Evolutionary conservation across 1,140 invertebrate genomes (phyloP), one percentile per base, ranked within the genome.

Genomic region (Dreissena polymorpha): DNA sequence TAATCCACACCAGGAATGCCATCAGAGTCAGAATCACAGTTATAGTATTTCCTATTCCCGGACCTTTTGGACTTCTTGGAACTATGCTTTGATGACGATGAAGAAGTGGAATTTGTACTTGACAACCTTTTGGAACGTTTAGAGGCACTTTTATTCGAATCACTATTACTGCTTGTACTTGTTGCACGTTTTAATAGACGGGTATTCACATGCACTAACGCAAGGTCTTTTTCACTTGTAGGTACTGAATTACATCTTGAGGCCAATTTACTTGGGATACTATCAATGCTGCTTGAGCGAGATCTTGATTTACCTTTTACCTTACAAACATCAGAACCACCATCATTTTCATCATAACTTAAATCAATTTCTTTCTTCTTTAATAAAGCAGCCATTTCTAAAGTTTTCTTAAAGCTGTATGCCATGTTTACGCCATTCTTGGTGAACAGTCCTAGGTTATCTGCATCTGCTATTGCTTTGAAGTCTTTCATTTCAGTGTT

Each of bases 1-100:
- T 89, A 91, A 84, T 90, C 88, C 16, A 89, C 78, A 60, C 86
- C 85, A 51, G 71, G 77, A 21, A 82, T 74, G 25, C 79, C 84
- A 70, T 77, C 60, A 10, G 69, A 82, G 68, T 82, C 79, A 27
- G 70, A 73, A 57, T 74, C 79, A 74, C 74, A 74, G 49, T 71
- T 60, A 39, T 80, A 71, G 25, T 65, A 55, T 27, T 71, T 80
- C 55, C 50, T 80, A 21, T 55, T 39, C 50, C 63, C 70, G 10
- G 25, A 60, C 27, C 63, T 73, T 18, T 63, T 80, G 16, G 16
- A 25, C 55, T 65, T 83, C 60, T 69, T 73, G n/a, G 68, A 82
- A 64, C 57, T 60, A n/a, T n/a, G n/a, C n/a, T n/a, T n/a, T n/a
- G n/a, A n/a, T 70, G 57, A 65, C 57, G 63, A 80, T 49, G 79